Base-by-base conservation (phyloP, 2,113 vertebrate genomes). In the Crotalus tigris region DNA sequence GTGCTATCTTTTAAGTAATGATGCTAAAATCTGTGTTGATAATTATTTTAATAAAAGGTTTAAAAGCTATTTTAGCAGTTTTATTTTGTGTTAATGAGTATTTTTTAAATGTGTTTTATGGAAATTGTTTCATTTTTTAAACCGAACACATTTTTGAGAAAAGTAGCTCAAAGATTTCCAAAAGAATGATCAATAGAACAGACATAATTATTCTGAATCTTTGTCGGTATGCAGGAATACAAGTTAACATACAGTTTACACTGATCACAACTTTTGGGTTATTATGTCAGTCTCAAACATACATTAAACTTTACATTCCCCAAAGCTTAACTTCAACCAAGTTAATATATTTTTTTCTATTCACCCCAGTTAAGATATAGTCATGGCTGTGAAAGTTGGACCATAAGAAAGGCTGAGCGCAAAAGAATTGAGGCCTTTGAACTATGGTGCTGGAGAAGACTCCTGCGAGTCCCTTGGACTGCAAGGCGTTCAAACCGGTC, bases 271-370 rank as follows among this genome's bases (percentile, higher is more conserved):
- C 7, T 46, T 39, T 33, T 2, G 0, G 51, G 51, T 23, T 26
- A 93, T 55, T 0, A 0, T 0, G 0, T 81, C 0, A 39, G 10
- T 5, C 51, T 21, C 5, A 88, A 21, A 87, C 13, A 85, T 89
- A 94, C 0, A 4, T 39, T 81, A 0, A 26, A 94, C 11, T 96
- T 92, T 13, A 64, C 61, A n/a, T n/a, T 64, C 11, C 61, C 61
- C 61, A 64, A 64, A 29, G 61, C 4, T 64, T 64, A 64, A 64
- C 3, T n/a, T 29, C 12, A 69, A 69, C 13, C 64, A 29, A 69
- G 13, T 69, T 69, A 69, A 69, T 12, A 69, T 69, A 29, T 29
- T 64, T 13, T 69, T 69, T n/a, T 69, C n/a, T 69, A 33, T 69
- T n/a, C 0, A 69, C 29, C 29, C 13, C 61, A 29, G 13, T 69